Percentiles rank a stretch among this genome's conserved stretches.
phyloP scores from a whole-genome alignment of 1,140 invertebrate genomes.

The Hylaeus volcanicus region DNA sequence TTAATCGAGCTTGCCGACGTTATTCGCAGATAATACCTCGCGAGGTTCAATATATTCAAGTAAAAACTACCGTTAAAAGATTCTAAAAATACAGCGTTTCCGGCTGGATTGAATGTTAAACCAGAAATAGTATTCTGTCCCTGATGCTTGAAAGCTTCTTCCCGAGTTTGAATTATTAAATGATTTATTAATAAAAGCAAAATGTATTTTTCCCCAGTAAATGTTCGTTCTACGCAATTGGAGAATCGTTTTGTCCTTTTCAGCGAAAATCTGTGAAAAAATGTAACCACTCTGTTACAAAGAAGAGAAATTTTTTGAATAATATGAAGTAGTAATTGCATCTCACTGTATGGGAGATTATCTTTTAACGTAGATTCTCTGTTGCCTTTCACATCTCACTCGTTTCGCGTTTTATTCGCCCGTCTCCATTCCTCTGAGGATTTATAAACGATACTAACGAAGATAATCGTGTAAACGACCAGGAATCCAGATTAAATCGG shows the following conservation, averaged over 20 bases:
- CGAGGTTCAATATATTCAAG: neutral
- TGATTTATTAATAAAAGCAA: neutral
- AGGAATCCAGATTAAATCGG: neutral
- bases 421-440: no score
- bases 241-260: neutral
- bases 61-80: neutral
- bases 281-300: no score
- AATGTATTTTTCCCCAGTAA: neutral
- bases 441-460: neutral
- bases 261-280: neutral
- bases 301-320: neutral
- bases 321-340: neutral
- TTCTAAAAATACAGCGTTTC: neutral
- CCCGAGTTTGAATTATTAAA: neutral
- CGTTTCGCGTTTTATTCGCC: neutral
- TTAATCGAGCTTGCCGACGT: neutral
- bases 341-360: neutral
- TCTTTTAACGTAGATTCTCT: neutral
- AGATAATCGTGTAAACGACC: neutral
- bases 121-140: no score
- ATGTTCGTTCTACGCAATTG: neutral
- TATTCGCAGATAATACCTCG: neutral
- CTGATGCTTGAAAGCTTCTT: no score
- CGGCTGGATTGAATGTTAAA: no score
- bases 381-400: neutral